Percentiles rank a stretch among this genome's conserved stretches.
Evolutionary conservation across 2,113 vertebrate species (phyloP).

Genomic region (Myiagra hebetior): DNA sequence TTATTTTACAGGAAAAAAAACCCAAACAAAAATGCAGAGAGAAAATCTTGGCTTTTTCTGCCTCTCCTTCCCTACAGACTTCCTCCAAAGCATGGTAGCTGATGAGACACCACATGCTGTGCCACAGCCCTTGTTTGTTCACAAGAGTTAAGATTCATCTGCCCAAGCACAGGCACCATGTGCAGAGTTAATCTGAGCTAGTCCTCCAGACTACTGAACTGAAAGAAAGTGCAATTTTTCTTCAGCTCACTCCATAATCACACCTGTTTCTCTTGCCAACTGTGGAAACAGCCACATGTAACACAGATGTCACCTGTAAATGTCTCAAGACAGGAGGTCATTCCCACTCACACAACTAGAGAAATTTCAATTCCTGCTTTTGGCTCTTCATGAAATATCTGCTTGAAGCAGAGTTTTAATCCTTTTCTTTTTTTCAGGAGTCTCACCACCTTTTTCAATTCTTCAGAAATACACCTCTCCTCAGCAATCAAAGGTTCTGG

Average conservation of each 20-base stretch:
- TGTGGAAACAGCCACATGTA: background rate
- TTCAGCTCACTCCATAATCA: background rate
- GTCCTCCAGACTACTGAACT: background rate
- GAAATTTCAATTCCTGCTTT: background rate
- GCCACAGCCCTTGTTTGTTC: constrained; percentile 4
- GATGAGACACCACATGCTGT: background rate
- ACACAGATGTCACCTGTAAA: background rate
- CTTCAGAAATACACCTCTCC: background rate
- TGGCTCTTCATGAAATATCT: background rate
- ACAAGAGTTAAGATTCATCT: constrained; percentile 16
- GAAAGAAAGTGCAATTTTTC: background rate
- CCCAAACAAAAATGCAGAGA: background rate
- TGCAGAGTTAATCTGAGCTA: background rate
- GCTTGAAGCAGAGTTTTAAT: background rate
- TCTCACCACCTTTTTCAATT: background rate
- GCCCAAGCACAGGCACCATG: background rate
- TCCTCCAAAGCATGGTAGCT: background rate
- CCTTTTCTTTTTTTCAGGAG: background rate
- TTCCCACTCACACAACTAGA: background rate
- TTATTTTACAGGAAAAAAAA: background rate
- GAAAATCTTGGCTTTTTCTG: constrained; percentile 11
- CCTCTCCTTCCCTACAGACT: background rate
- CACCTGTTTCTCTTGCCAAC: background rate
- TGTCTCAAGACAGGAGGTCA: background rate
- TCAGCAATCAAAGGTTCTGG: background rate